phyloP scores from a whole-genome alignment of 1,140 invertebrate genomes.

The Platorchestia sp. region DNA sequence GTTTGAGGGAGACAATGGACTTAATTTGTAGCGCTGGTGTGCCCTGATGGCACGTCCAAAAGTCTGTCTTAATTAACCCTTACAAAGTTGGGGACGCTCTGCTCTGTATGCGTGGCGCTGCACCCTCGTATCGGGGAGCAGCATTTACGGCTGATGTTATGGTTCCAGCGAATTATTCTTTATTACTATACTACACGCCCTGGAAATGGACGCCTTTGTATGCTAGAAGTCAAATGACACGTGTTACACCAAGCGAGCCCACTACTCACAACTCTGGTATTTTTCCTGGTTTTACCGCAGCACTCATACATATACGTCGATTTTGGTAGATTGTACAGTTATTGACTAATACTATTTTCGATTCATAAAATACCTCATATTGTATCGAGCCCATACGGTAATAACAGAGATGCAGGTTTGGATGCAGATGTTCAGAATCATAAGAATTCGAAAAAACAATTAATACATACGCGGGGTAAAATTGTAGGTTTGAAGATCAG shows the following conservation, averaged over 20 bases:
- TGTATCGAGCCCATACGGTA: too few species aligned
- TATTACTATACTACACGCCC: neutral
- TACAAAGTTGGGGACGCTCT: neutral
- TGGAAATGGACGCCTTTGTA: neutral
- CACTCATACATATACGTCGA: neutral
- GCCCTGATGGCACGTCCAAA: neutral
- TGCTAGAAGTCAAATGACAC: neutral
- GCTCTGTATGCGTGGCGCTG: neutral
- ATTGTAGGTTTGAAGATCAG: too few species aligned
- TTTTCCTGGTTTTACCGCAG: neutral
- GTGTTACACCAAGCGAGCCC: neutral
- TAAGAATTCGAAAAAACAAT: too few species aligned
- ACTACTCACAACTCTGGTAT: neutral
- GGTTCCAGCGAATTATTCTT: neutral
- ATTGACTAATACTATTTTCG: neutral
- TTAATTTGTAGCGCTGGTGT: neutral
- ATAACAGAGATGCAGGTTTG: too few species aligned
- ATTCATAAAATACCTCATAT: neutral
- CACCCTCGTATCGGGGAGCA: neutral
- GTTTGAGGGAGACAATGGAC: neutral
- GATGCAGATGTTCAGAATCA: too few species aligned
- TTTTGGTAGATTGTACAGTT: neutral
- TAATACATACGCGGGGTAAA: too few species aligned
- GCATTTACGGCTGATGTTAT: neutral
- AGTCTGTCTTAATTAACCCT: conserved; percentile 8